Conservation (phyloP, 2,113 vertebrate species). For the Edolisoma coerulescens region DNA sequence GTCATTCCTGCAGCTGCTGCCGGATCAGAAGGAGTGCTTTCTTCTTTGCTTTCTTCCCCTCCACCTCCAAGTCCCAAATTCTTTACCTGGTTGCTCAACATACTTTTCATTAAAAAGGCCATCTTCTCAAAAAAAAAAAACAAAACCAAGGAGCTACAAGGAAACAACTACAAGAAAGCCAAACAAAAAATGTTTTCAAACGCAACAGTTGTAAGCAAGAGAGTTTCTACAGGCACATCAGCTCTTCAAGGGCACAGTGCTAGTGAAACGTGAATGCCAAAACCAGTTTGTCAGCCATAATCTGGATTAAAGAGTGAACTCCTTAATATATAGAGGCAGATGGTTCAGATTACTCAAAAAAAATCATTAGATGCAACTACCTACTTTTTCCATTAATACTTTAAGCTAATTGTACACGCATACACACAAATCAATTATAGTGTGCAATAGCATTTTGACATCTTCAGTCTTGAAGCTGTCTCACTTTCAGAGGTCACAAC, state of each 20-base stretch:
- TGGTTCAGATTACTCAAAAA: conserved; percentile 81
- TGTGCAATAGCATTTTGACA: not conserved
- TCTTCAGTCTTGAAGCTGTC: not conserved
- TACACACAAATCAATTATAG: not conserved
- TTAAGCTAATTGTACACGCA: conserved; percentile 66
- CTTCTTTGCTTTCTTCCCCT: conserved; percentile 85
- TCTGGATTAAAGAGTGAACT: conserved; percentile 92
- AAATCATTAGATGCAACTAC: conserved; percentile 70
- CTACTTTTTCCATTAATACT: conserved; percentile 70
- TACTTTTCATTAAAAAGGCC: conserved; percentile 94
- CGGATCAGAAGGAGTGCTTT: conserved; percentile 82
- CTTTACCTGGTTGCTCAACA: conserved; percentile 90
- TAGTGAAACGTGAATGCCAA: conserved; percentile 74
- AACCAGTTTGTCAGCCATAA: conserved; percentile 81
- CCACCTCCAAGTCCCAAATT: conserved; percentile 89
- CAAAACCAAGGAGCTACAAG: not conserved
- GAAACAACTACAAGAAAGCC: not conserved
- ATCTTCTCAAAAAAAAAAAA: conserved; percentile 57
- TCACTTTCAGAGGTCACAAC: not conserved
- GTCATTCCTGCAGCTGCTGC: conserved; percentile 93
- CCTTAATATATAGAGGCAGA: conserved; percentile 83
- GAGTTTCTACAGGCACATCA: conserved; percentile 69
- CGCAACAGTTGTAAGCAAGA: conserved; percentile 25
- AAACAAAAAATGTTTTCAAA: not conserved
- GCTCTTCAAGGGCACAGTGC: conserved; percentile 79